Conservation (phyloP, 2,797 vertebrate genomes). For the Leucoraja ocellata region DNA sequence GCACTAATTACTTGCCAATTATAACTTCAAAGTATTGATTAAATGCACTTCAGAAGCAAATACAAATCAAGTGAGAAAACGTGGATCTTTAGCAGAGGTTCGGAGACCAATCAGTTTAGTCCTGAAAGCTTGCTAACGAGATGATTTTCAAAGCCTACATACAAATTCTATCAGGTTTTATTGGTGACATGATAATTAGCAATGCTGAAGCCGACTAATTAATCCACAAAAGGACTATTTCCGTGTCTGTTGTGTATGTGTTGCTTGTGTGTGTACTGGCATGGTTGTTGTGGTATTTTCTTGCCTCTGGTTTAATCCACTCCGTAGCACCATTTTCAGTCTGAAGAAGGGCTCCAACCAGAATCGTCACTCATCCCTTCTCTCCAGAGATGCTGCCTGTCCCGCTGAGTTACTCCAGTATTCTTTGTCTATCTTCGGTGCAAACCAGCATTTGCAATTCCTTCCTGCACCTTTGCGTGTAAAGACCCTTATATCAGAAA, state of each 20-base stretch:
- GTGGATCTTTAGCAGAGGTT: neutral
- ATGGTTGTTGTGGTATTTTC: no score
- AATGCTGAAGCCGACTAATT: neutral
- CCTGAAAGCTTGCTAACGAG: neutral
- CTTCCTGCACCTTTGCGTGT: no score
- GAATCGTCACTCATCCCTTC: no score
- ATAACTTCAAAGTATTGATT: constrained; percentile 5
- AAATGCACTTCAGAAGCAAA: neutral
- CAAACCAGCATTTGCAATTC: no score
- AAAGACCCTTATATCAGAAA: neutral
- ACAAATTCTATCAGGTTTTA: neutral
- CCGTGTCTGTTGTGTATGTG: no score
- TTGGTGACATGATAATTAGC: neutral
- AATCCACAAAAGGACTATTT: neutral
- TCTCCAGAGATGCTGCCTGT: no score
- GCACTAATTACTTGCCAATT: constrained; percentile 11
- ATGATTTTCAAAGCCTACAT: neutral
- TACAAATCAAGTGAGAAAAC: neutral
- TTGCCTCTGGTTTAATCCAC: no score
- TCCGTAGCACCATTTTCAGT: no score
- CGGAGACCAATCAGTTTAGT: neutral
- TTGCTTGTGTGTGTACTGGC: no score
- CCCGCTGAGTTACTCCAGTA: no score
- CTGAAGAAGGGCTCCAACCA: no score
- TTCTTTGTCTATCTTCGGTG: no score